phyloP scores from a whole-genome alignment of 1,140 invertebrate genomes.

The Drosophila setifemur region DNA sequence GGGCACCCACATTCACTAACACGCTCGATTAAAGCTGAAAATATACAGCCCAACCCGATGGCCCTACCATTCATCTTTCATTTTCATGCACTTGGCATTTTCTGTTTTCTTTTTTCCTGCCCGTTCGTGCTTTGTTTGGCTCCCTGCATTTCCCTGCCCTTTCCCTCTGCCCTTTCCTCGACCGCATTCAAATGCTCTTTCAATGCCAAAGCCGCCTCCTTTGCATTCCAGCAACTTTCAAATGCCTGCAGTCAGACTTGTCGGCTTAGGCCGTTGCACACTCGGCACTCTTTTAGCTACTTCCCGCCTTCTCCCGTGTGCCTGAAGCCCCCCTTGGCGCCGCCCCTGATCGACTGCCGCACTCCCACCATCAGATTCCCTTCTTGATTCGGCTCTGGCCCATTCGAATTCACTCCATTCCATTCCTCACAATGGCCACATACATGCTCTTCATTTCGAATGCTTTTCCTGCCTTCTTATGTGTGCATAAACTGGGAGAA shows the following conservation, averaged over 20 bases:
- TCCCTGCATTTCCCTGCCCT: not conserved
- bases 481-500: not conserved
- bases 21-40: constrained; percentile 73
- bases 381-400: constrained; percentile 21
- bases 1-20: constrained; percentile 28
- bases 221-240: constrained; percentile 50
- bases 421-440: constrained; percentile 34
- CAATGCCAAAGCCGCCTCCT: constrained; percentile 65
- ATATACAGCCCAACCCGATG: constrained; percentile 1
- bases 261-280: constrained; percentile 56
- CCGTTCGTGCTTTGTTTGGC: constrained; percentile 48
- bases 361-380: not conserved
- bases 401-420: not conserved
- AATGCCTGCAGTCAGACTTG: constrained; percentile 70
- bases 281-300: constrained; percentile 10
- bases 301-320: constrained; percentile 6
- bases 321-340: not conserved
- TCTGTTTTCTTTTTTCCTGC: constrained; percentile 26
- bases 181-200: constrained; percentile 66
- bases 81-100: constrained; percentile 75
- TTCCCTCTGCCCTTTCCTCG: not conserved
- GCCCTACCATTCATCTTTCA: constrained; percentile 24
- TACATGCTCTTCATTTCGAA: constrained; percentile 74
- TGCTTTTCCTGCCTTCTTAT: constrained; percentile 37
- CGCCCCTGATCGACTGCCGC: not conserved